Conservation (phyloP, 2,888 invertebrate species). For the Phlogophora meticulosa region DNA sequence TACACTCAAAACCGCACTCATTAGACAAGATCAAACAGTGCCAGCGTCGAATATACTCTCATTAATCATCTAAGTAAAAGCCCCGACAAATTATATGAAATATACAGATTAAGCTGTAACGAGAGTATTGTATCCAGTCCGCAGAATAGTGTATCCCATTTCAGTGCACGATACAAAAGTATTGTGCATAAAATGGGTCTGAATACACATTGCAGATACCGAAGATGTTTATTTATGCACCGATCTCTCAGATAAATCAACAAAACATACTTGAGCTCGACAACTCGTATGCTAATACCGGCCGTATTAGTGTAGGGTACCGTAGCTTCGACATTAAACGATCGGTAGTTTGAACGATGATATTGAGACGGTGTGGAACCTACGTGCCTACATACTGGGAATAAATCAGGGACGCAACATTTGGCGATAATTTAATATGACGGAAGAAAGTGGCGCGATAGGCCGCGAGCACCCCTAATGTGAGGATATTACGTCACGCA, state of each 20-base stretch:
- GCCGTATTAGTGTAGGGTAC: constrained; percentile 37
- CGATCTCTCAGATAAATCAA: constrained; percentile 53
- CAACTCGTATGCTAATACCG: constrained; percentile 31
- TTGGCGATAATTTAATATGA: constrained; percentile 86
- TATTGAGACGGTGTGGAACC: constrained; percentile 50
- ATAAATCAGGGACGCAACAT: constrained; percentile 81
- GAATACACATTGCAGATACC: constrained; percentile 36
- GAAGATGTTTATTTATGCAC: constrained; percentile 54
- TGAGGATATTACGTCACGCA: constrained; percentile 62
- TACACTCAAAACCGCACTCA: constrained; percentile 74
- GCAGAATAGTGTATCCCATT: constrained; percentile 14
- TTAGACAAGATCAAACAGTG: constrained; percentile 80
- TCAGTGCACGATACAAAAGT: constrained; percentile 25
- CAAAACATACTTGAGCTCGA: constrained; percentile 43
- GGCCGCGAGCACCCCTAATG: constrained; percentile 68
- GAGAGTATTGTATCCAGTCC: constrained; percentile 14
- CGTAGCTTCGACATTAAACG: constrained; percentile 50
- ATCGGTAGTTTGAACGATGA: constrained; percentile 49
- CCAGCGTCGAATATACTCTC: constrained; percentile 54
- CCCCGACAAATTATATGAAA: constrained; percentile 63
- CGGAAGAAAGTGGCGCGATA: constrained; percentile 76
- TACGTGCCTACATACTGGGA: constrained; percentile 61
- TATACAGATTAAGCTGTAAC: constrained; percentile 29
- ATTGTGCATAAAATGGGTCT: constrained; percentile 41
- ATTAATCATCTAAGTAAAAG: constrained; percentile 65